Percentiles rank a stretch among this genome's conserved stretches.
These are phyloP conservation scores for Halcyon leucocephala DNA, from an alignment of 2,797 vertebrate species.

Conservation along the genomic window DNA sequence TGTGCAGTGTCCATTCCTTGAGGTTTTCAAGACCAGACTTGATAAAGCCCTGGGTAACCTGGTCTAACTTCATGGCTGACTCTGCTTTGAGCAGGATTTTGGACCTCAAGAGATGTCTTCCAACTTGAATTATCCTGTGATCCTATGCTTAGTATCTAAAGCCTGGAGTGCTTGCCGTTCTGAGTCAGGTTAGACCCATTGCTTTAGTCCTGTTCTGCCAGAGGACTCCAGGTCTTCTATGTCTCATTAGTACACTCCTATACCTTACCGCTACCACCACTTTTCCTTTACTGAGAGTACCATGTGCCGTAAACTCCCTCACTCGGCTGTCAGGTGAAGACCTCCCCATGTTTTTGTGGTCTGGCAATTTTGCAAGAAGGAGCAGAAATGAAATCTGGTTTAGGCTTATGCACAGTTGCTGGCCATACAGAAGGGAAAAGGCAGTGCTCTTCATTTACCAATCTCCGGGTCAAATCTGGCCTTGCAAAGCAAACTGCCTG, in stretches of 20 bases:
- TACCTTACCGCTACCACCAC: neutral
- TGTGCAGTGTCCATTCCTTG: neutral
- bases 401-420: neutral
- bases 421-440: neutral
- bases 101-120: neutral
- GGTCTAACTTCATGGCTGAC: neutral
- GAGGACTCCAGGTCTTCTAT: neutral
- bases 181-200: neutral
- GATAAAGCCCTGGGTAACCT: neutral
- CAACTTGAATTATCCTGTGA: neutral
- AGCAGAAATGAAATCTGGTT: neutral
- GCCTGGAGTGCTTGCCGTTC: neutral
- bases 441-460: neutral
- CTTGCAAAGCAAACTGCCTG: neutral
- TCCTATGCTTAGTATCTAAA: neutral
- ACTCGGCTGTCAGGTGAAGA: neutral
- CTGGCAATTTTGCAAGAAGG: neutral
- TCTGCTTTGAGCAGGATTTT: neutral
- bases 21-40: neutral
- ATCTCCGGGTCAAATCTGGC: neutral
- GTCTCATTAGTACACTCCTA: rapidly evolving
- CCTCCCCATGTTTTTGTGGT: neutral
- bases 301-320: neutral
- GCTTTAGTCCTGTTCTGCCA: neutral
- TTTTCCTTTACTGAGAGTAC: neutral